Percentiles rank a stretch among this genome's conserved stretches.
Evolutionary conservation across 2,888 invertebrate species (phyloP).

Genomic region (Rhaphigaster nebulosa): DNA sequence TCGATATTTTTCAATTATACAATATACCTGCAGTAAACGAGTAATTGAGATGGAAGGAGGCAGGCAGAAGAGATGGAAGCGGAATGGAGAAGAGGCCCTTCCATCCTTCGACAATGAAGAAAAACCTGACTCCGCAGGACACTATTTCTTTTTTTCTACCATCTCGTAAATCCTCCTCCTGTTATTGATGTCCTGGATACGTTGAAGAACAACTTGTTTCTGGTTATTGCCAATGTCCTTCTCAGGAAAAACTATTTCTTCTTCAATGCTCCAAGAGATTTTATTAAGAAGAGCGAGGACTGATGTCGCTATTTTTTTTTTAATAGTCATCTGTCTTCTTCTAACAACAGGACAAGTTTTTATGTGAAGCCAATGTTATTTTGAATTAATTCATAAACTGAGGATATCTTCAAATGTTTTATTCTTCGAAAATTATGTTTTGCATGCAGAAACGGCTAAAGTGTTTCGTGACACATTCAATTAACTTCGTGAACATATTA

Average conservation of each 20-base stretch:
- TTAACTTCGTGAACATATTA: no score
- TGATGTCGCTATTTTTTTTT: background rate
- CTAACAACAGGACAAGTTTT: background rate
- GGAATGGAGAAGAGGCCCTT: background rate
- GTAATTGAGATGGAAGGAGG: background rate
- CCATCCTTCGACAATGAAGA: background rate
- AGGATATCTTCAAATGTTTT: background rate
- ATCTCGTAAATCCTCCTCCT: conserved; percentile 8
- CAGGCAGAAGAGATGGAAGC: no score
- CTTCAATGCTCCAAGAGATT: background rate
- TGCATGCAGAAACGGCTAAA: no score
- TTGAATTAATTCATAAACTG: background rate
- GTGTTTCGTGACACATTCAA: no score
- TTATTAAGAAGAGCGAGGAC: background rate
- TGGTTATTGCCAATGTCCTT: conserved; percentile 8
- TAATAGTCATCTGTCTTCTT: background rate
- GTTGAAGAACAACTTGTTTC: conserved; percentile 8
- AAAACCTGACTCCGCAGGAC: background rate
- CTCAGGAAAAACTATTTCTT: conserved; percentile 2
- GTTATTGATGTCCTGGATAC: background rate
- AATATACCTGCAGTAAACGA: background rate
- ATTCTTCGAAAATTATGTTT: no score
- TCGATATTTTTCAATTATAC: background rate
- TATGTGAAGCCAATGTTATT: background rate
- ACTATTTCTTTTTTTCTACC: background rate